Percentiles rank a stretch among this genome's conserved stretches.
These are phyloP conservation scores for Diabrotica virgifera DNA, from an alignment of 1,140 invertebrate genomes.

Conservation along the genomic window DNA sequence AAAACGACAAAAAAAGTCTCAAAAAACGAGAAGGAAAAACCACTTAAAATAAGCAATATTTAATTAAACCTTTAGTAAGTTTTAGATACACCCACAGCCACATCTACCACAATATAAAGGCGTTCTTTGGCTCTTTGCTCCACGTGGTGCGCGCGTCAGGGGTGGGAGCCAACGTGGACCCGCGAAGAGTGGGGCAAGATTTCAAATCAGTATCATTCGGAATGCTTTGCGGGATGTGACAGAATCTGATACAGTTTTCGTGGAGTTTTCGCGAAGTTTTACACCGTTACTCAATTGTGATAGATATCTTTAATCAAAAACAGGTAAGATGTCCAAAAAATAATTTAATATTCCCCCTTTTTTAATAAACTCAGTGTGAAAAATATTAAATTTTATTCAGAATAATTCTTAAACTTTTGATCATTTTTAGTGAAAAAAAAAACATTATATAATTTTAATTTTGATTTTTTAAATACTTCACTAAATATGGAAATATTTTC, in stretches of 20 bases:
- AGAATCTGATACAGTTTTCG: constrained; percentile 20
- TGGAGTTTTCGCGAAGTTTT: constrained; percentile 16
- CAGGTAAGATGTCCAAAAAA: neutral
- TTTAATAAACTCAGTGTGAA: neutral
- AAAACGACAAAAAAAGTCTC: too few species aligned
- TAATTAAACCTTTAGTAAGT: constrained; percentile 18
- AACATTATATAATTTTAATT: too few species aligned
- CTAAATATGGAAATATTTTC: too few species aligned
- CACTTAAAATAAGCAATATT: neutral
- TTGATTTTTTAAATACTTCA: too few species aligned
- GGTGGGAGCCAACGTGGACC: constrained; percentile 27
- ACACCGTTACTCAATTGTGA: neutral
- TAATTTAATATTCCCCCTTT: neutral
- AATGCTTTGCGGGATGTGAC: constrained; percentile 11
- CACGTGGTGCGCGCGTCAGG: constrained; percentile 30
- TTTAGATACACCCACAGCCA: constrained; percentile 19
- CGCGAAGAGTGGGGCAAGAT: constrained; percentile 22
- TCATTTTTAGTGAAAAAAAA: too few species aligned
- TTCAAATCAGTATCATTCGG: constrained; percentile 28
- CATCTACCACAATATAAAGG: constrained; percentile 24
- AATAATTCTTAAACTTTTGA: too few species aligned
- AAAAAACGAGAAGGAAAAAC: too few species aligned
- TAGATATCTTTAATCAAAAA: constrained; percentile 7
- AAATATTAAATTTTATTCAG: too few species aligned
- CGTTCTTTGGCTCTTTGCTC: constrained; percentile 22